Evolutionary conservation across 2,888 invertebrate genomes (phyloP).

Genomic region (Pilophorus perplexus): DNA sequence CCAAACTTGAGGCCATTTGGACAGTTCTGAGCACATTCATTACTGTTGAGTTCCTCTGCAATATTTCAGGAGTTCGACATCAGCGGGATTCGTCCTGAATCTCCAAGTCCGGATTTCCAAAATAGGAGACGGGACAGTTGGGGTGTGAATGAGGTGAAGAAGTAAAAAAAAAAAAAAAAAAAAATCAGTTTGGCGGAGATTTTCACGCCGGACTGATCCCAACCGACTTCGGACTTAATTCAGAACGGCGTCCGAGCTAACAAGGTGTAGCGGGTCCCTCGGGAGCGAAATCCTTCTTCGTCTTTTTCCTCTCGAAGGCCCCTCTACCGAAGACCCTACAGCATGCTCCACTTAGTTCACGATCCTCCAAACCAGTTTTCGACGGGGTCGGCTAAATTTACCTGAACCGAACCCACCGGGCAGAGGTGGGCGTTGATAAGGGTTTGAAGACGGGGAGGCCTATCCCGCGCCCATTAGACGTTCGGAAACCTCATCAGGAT

Average conservation of each 20-base stretch:
- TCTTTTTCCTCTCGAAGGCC: too few relatives aligned
- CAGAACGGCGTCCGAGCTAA: slow-evolving; percentile 30
- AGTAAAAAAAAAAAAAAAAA: too few relatives aligned
- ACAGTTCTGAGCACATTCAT: too few relatives aligned
- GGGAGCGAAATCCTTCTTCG: too few relatives aligned
- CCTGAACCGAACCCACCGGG: slow-evolving; percentile 1
- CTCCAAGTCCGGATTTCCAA: slow-evolving; percentile 1
- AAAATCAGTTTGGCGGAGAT: not conserved
- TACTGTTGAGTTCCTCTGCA: too few relatives aligned
- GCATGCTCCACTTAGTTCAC: slow-evolving; percentile 37
- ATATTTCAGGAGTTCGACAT: too few relatives aligned
- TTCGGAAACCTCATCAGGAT: too few relatives aligned
- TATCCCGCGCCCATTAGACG: too few relatives aligned
- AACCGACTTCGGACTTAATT: slow-evolving; percentile 14
- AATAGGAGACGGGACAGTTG: slow-evolving; percentile 9
- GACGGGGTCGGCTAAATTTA: slow-evolving; percentile 36
- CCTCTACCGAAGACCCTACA: slow-evolving; percentile 4
- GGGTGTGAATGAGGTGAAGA: slow-evolving; percentile 15
- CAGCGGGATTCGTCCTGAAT: too few relatives aligned
- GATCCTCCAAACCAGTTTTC: slow-evolving; percentile 33
- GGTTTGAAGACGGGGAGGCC: too few relatives aligned
- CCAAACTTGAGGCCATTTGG: too few relatives aligned
- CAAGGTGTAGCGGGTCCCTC: slow-evolving; percentile 11
- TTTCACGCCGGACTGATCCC: slow-evolving; percentile 15
- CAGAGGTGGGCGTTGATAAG: too few relatives aligned